Evolutionary conservation across 2,797 vertebrate species (phyloP), one percentile per base, ranked within the genome.

Genomic region (Bryconaethiops microstoma): DNA sequence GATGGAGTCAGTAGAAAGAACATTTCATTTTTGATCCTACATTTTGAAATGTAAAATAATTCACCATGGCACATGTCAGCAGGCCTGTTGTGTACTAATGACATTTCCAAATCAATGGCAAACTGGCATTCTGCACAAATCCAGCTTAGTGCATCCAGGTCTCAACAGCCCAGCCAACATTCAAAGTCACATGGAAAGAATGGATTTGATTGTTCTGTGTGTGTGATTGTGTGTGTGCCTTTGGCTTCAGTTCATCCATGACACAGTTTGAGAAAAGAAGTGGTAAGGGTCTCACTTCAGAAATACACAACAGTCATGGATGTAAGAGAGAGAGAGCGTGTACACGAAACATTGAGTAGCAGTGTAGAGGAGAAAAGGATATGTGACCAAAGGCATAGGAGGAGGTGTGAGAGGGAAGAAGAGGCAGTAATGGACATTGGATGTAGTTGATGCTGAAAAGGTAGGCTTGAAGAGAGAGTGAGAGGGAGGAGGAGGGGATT

Each of bases 181-280:
- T 74, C 54, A 68, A 68, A 78, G 63, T 69, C 77, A 74, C 68
- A 55, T 74, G 40, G 74, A 77, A 39, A 82, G 69, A 77, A 68
- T 63, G 14, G 29, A 40, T 79, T 73, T 59, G 16, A 67, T 25
- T 29, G 7, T 60, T 12, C 2, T 72, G 19, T 59, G 57, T 52
- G 19, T 80, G 21, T 25, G 16, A 74, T 14, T 52, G 71, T 5
- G 23, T 63, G 25, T 71, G 69, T 59, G 63, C 13, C 74, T 82
- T 80, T 80, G 83, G 84, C 80, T 74, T 65, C 64, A 78, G 71
- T 82, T 86, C 80, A 86, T 76, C 81, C 81, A 60, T 48, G 75
- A 79, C 54, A 71, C 68, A 73, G 23, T 50, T 77, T 72, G 21
- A 73, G 42, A 35, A 68, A 23, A 50, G 59, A 16, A 52, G 23